A percentile compares a stretch with the other conserved stretches of the same genome.
phyloP scores from a whole-genome alignment of 1,140 invertebrate genomes.

The Lutraria rhynchaena region DNA sequence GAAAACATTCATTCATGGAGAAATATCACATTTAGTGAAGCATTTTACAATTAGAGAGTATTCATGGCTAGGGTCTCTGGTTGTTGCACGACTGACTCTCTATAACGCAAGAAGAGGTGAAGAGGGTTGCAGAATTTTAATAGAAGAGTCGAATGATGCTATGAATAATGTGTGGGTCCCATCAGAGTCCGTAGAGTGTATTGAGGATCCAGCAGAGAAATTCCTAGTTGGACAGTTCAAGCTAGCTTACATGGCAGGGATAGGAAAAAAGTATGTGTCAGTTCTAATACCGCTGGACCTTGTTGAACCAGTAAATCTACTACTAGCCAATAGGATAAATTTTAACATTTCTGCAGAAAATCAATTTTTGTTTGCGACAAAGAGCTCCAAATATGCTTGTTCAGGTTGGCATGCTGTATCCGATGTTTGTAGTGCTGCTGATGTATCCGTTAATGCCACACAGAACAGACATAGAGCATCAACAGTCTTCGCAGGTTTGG shows the following conservation, averaged over 20 bases:
- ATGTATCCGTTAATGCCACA: slow-evolving; percentile 52
- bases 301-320: slow-evolving; percentile 28
- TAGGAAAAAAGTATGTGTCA: slow-evolving; percentile 60
- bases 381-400: slow-evolving; percentile 38
- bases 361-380: slow-evolving; percentile 57
- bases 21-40: slow-evolving; percentile 21
- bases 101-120: slow-evolving; percentile 61
- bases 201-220: slow-evolving; percentile 59
- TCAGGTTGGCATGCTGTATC: slow-evolving; percentile 59
- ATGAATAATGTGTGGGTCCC: slow-evolving; percentile 44
- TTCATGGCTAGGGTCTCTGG: slow-evolving; percentile 35
- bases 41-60: slow-evolving; percentile 50
- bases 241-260: slow-evolving; percentile 51
- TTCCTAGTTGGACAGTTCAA: slow-evolving; percentile 56
- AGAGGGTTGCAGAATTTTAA: slow-evolving; percentile 40
- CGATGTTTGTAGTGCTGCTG: slow-evolving; percentile 44
- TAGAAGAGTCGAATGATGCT: slow-evolving; percentile 53
- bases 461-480: slow-evolving; percentile 56
- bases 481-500: slow-evolving; percentile 51
- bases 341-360: slow-evolving; percentile 47
- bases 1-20: slow-evolving; percentile 31
- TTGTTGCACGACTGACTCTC: slow-evolving; percentile 53
- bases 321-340: slow-evolving; percentile 49
- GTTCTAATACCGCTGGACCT: slow-evolving; percentile 54
- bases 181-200: slow-evolving; percentile 13